Percentiles rank a stretch among this genome's conserved stretches.
Evolutionary conservation across 2,113 vertebrate species (phyloP).

Genomic region (Corydoras maculifer): DNA sequence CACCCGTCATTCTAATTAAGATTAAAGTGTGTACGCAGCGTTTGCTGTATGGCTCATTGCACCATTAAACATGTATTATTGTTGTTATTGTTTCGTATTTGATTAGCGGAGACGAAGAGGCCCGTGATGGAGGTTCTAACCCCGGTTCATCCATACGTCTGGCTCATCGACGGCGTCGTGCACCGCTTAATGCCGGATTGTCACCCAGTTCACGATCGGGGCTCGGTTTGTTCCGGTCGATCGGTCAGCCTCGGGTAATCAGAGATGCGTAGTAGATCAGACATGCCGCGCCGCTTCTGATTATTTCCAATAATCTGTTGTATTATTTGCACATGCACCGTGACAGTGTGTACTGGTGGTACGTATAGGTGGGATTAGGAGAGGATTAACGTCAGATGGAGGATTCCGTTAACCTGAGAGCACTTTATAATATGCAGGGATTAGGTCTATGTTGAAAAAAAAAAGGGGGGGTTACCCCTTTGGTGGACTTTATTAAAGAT

Average conservation of each 20-base stretch:
- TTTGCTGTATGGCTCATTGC: too few relatives aligned
- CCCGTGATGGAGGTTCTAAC: neutral
- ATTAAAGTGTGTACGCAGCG: too few relatives aligned
- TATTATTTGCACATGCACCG: constrained; percentile 17
- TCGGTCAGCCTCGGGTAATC: constrained; percentile 32
- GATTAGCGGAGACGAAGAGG: neutral
- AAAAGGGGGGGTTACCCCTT: too few relatives aligned
- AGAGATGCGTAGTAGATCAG: constrained; percentile 34
- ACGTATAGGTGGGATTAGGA: neutral
- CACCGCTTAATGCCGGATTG: constrained; percentile 1
- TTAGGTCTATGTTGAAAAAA: too few relatives aligned
- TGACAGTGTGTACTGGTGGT: constrained; percentile 11
- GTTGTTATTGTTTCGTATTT: too few relatives aligned
- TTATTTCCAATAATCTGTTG: constrained; percentile 25
- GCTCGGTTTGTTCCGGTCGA: constrained; percentile 24
- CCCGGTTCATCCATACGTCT: neutral
- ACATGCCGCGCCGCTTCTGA: constrained; percentile 18
- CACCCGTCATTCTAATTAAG: too few relatives aligned
- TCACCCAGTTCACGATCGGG: neutral
- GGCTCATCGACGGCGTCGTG: neutral
- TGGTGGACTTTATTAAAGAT: too few relatives aligned
- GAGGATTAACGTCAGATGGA: neutral
- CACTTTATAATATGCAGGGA: too few relatives aligned
- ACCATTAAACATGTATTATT: too few relatives aligned
- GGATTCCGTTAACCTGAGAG: neutral